Conservation (phyloP, 2,888 invertebrate genomes). For the Darwinula stevensoni region DNA sequence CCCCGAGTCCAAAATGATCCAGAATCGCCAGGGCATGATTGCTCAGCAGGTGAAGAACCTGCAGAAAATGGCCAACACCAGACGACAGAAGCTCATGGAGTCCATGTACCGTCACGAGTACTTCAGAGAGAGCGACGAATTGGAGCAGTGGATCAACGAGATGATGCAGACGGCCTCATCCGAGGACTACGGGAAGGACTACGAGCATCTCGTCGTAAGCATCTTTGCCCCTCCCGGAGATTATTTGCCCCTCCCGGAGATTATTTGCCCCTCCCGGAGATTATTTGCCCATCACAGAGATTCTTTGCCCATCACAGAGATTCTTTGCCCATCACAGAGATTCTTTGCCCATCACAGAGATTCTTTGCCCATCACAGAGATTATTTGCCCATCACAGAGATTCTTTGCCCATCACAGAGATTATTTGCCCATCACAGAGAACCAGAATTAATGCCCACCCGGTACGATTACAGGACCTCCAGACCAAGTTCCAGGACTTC, state of each 20-base stretch:
- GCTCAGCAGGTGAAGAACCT: slow-evolving; percentile 46
- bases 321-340: no score
- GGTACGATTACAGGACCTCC: slow-evolving; percentile 41
- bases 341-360: no score
- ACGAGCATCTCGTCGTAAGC: slow-evolving; percentile 48
- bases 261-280: no score
- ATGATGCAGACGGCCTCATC: slow-evolving; percentile 61
- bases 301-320: no score
- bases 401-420: no score
- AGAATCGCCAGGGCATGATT: slow-evolving; percentile 37
- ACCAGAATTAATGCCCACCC: no score
- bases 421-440: no score
- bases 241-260: no score
- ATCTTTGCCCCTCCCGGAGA: no score
- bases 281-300: no score
- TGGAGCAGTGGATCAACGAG: slow-evolving; percentile 74
- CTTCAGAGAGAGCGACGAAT: slow-evolving; percentile 56
- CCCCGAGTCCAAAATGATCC: slow-evolving; percentile 50
- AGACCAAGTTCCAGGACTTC: slow-evolving; percentile 73
- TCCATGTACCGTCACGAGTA: slow-evolving; percentile 72
- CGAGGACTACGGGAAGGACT: slow-evolving; percentile 83
- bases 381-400: no score
- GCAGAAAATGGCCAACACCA: slow-evolving; percentile 41
- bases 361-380: no score
- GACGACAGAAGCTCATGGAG: slow-evolving; percentile 65